phyloP scores from a whole-genome alignment of 30 jellyfish, hydroid and myxozoan species.

The Hydra vulgaris region DNA sequence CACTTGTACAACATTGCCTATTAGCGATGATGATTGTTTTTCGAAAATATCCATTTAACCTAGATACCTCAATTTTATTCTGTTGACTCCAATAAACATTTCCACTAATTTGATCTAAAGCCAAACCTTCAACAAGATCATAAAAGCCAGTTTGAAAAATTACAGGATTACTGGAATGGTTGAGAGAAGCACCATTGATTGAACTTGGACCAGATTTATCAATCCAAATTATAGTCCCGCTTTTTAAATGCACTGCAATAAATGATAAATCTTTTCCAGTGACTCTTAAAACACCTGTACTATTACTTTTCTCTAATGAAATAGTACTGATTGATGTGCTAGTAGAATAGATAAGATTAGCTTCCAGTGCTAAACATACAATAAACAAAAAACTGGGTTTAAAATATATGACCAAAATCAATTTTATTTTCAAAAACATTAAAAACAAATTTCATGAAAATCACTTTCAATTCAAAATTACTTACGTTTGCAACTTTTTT shows the following conservation, averaged over 20 bases:
- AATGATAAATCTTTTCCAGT: neutral
- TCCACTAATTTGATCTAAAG: conserved; percentile 78
- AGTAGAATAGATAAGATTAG: conserved; percentile 3
- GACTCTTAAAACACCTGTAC: conserved; percentile 3
- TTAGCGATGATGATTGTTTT: conserved; percentile 38
- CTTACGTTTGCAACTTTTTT: conserved; percentile 71
- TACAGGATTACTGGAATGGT: conserved; percentile 39
- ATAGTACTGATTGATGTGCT: neutral
- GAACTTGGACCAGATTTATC: conserved; percentile 19
- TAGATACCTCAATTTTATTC: conserved; percentile 63
- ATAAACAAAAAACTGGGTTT: neutral
- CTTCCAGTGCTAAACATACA: neutral
- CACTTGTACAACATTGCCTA: no score
- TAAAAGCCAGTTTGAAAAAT: conserved; percentile 33
- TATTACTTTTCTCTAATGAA: conserved; percentile 7
- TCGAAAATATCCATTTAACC: conserved; percentile 61
- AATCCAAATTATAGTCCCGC: conserved; percentile 8
- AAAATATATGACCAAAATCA: neutral
- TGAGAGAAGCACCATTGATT: conserved; percentile 51
- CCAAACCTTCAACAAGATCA: conserved; percentile 43
- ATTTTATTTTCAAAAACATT: neutral
- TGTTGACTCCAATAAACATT: conserved; percentile 76
- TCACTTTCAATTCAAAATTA: neutral
- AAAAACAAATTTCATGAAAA: neutral
- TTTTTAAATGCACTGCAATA: conserved; percentile 1